Conservation (phyloP, 1,140 invertebrate species). For the Drosophila pectinifera region DNA sequence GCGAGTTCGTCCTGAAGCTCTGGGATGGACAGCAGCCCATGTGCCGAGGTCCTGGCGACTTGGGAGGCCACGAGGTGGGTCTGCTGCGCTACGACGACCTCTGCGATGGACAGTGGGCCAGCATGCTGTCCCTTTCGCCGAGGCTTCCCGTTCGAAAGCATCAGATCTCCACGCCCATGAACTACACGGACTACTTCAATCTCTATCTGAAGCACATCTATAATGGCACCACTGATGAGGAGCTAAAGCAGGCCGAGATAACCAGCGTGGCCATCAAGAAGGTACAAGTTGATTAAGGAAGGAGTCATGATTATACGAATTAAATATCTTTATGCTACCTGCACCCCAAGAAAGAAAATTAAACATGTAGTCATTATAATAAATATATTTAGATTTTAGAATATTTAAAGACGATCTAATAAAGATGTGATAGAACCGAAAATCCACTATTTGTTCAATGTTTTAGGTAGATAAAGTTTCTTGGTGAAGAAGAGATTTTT, state of each 20-base stretch:
- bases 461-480: too few species aligned
- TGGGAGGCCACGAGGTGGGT: slow-evolving; percentile 83
- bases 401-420: too few species aligned
- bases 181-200: slow-evolving; percentile 83
- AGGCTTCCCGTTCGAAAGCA: slow-evolving; percentile 87
- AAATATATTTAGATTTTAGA: background rate
- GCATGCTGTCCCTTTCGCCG: slow-evolving; percentile 91
- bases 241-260: slow-evolving; percentile 72
- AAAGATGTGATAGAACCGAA: too few species aligned
- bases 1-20: slow-evolving; percentile 88
- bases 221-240: slow-evolving; percentile 69
- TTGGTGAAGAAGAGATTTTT: too few species aligned
- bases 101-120: slow-evolving; percentile 93
- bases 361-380: background rate
- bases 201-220: slow-evolving; percentile 82
- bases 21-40: slow-evolving; percentile 90
- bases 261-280: slow-evolving; percentile 77
- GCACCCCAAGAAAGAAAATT: too few species aligned
- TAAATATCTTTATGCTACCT: too few species aligned
- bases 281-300: slow-evolving; percentile 55
- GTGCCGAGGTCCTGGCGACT: slow-evolving; percentile 90
- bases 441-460: too few species aligned
- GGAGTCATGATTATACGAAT: too few species aligned
- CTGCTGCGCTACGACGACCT: slow-evolving; percentile 91
- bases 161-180: slow-evolving; percentile 79